Base-by-base conservation (phyloP, 2,888 invertebrate genomes). In the Eupithecia subumbrata region DNA sequence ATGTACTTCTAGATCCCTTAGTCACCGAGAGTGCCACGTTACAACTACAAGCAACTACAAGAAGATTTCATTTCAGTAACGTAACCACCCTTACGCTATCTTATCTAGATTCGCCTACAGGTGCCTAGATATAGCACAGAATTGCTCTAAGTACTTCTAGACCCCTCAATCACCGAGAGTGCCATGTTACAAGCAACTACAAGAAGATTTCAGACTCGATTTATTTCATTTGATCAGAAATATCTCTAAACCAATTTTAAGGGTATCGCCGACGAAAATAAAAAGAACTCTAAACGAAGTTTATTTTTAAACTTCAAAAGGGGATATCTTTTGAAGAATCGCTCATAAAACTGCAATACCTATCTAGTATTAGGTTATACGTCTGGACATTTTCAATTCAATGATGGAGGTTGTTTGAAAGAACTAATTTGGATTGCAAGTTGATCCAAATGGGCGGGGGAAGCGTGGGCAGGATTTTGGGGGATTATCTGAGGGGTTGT, bases 311-410 rank as follows among this genome's bases (percentile, higher is more conserved):
- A 77, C 72, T 73, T 74, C 73, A 78, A 77, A 74, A 67, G 68
- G 76, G 76, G 75, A 80, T 81, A 79, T 78, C 72, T 80, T 80
- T 77, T 78, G 76, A 79, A 79, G 75, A 76, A 79, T 80, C 76
- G 73, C 63, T 76, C 76, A 77, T 82, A 81, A 80, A 60, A 82
- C 69, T 81, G 79, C 76, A 80, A 81, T 82, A 79, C 75, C 80
- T 80, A 81, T 80, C 73, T 80, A 80, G 80, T 83, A 84, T 79
- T 81, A 82, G 80, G 79, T 82, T 82, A 84, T 82, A 78, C 79
- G 92, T 90, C 91, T 90, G 91, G 89, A 87, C 87, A 87, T 88
- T 89, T 91, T 90, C 92, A 92, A 92, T 92, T 88, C 89, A 88
- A 90, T 90, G 90, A 91, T 91, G 88, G 89, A 88, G 88, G 81